Evolutionary conservation across 2,888 invertebrate genomes (phyloP).

Genomic region (Zygaena filipendulae): DNA sequence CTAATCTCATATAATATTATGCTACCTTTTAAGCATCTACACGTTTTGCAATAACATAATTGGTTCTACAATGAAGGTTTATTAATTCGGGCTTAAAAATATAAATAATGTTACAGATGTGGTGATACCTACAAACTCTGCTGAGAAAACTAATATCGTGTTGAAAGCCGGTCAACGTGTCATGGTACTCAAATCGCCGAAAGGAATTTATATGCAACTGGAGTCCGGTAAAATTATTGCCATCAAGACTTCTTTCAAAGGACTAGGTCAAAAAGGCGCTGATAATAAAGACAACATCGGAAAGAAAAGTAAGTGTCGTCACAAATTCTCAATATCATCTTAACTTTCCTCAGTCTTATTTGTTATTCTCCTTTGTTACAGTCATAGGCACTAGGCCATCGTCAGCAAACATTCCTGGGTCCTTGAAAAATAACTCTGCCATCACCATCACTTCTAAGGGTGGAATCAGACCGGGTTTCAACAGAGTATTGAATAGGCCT

Average conservation of each 20-base stretch:
- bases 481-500: constrained; percentile 44
- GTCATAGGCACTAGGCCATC: constrained; percentile 47
- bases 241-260: constrained; percentile 82
- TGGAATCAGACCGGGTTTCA: constrained; percentile 40
- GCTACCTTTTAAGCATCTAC: too few relatives aligned
- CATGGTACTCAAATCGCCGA: constrained; percentile 93
- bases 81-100: too few relatives aligned
- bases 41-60: too few relatives aligned
- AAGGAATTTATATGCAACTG: constrained; percentile 95
- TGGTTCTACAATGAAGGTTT: too few relatives aligned
- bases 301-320: constrained; percentile 51
- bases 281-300: constrained; percentile 45
- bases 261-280: constrained; percentile 59
- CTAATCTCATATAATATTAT: too few relatives aligned
- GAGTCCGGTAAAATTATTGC: constrained; percentile 96
- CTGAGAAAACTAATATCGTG: constrained; percentile 89
- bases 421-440: constrained; percentile 70
- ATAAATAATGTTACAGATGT: constrained; percentile 79
- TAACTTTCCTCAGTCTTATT: not conserved
- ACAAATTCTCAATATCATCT: not conserved
- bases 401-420: constrained; percentile 49
- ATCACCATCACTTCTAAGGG: constrained; percentile 68
- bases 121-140: constrained; percentile 91
- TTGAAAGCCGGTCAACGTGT: constrained; percentile 95
- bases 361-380: constrained; percentile 19